Base-by-base conservation (phyloP, 2,888 invertebrate species). In the Melikaiella ostensackeni region DNA sequence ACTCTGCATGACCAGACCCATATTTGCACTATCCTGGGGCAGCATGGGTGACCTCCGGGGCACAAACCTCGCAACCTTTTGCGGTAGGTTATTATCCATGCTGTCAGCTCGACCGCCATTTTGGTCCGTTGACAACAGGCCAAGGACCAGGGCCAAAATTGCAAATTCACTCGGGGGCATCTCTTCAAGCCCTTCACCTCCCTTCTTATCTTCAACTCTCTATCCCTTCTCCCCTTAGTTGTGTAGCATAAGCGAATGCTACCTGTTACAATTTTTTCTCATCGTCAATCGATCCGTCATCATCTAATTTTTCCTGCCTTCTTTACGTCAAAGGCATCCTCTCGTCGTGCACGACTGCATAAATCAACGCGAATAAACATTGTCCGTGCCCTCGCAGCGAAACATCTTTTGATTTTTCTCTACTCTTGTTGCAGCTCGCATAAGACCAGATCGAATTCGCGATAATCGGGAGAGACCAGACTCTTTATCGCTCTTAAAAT, bases 1-100 rank as follows among this genome's bases (percentile, higher is more conserved):
- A 83, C 96, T 96, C 92, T 97, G 97, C 97, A 97, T 97, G 62
- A 90, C 87, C 75, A 92, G 88, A n/a, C 89, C 91, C 84, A 87
- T 84, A 74, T 83, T 77, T 13, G 84, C 77, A 79, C 86, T 86
- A 77, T 89, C 89, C 86, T 88, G 90, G 77, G 89, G 89, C 79
- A 89, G 78, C 89, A 88, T 88, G 55, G 90, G 87, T 79, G 91
- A 91, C 77, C 91, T 86, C 79, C 90, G 85, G 75, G 89, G 89
- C 76, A 89, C 88, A 79, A 88, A 80, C 78, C 89, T 86, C 80
- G 76, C 77, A 33, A 85, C 82, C 78, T 83, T 85, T 80, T 84
- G 83, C 75, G 84, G 79, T 81, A 83, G 80, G 75, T 82, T 80
- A 38, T 66, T 46, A 75, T 79, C 74, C 57, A 42, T 76, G 21